A percentile compares a stretch with the other conserved stretches of the same genome.
phyloP scores from a whole-genome alignment of 2,888 invertebrate genomes.

The Antitype chi region DNA sequence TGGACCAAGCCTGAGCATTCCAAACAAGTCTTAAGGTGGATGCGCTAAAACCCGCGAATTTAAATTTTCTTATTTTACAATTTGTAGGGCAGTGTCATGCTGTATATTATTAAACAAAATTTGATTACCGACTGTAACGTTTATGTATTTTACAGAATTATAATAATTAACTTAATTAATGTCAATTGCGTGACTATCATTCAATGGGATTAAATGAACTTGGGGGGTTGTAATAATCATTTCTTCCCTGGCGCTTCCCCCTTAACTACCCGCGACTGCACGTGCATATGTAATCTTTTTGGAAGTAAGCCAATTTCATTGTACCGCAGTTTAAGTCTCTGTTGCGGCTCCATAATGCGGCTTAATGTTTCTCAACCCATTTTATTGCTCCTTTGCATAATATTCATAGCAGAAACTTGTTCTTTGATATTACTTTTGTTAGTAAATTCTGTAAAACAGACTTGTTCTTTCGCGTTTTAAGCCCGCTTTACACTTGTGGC shows the following conservation, averaged over 20 bases:
- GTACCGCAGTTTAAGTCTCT: conserved; percentile 10
- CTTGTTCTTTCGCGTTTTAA: background rate
- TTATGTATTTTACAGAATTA: no score
- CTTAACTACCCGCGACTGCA: background rate
- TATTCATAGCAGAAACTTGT: conserved; percentile 11
- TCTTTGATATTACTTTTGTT: conserved; percentile 7
- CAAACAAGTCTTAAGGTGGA: no score
- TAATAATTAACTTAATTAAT: no score
- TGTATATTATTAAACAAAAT: no score
- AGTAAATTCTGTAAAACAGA: background rate
- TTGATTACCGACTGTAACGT: background rate
- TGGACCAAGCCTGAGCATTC: no score
- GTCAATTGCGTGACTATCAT: no score
- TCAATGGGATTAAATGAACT: no score
- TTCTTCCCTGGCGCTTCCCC: background rate
- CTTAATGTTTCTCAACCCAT: conserved; percentile 21
- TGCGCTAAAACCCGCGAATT: no score
- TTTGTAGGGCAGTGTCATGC: no score
- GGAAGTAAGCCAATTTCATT: conserved; percentile 50
- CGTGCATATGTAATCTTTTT: conserved; percentile 30
- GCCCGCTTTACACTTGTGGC: no score
- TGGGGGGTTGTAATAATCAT: no score
- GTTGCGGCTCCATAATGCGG: conserved; percentile 32
- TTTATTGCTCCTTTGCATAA: conserved; percentile 38
- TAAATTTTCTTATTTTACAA: no score